Evolutionary conservation across 2,888 invertebrate genomes (phyloP).

Genomic region (Acanthosepion esculentum): DNA sequence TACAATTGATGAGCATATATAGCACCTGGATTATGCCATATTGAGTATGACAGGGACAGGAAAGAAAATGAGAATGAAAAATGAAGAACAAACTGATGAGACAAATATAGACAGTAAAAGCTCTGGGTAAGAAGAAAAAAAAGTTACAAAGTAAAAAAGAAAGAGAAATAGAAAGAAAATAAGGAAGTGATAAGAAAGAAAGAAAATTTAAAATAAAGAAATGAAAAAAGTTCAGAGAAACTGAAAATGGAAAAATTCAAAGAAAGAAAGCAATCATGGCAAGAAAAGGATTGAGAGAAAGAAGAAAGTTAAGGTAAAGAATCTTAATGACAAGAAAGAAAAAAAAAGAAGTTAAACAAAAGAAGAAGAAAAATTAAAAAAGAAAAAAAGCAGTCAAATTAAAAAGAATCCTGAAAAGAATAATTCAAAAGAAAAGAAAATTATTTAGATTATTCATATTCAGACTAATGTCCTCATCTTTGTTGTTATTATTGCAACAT

Average conservation of each 20-base stretch:
- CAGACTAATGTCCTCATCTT: no score
- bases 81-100: no score
- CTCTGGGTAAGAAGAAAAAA: background rate
- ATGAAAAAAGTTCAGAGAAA: no score
- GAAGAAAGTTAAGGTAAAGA: background rate
- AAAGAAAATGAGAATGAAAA: no score
- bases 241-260: background rate
- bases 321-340: background rate
- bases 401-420: background rate
- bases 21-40: no score
- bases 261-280: background rate
- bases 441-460: no score
- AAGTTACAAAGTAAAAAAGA: background rate
- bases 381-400: background rate
- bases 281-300: background rate
- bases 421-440: background rate
- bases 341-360: background rate
- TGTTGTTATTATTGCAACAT: no score
- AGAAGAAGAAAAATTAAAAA: background rate
- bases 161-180: background rate
- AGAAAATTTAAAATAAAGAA: no score
- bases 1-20: no score
- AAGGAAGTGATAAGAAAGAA: no score
- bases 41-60: no score
- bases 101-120: no score